Base-by-base conservation (phyloP, 1,140 invertebrate genomes). In the Drosophila elegans region DNA sequence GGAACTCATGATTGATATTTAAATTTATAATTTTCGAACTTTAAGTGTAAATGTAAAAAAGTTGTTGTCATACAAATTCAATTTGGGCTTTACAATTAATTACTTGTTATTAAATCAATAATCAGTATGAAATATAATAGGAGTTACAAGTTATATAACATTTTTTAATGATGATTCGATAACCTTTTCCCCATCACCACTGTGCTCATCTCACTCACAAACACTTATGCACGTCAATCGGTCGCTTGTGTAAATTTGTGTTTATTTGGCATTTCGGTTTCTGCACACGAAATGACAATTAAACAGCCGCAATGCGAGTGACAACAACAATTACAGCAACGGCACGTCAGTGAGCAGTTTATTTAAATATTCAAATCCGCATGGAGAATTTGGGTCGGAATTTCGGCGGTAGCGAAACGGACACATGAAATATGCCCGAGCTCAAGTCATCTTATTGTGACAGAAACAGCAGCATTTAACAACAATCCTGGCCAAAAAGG, bases 241-340 rank as follows among this genome's bases (percentile, higher is more conserved):
- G 36, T 57, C 27, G 51, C 64, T 32, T 44, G n/a, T 38, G 25
- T n/a, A 39, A 54, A 60, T 38, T 56, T 80, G 61, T 75, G 78
- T 76, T 75, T 80, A 63, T 66, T 80, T 67, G 63, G 66, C 77
- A 72, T 80, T 80, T 76, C 32, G 60, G 46, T 29, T 69, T 38
- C 78, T 57, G 76, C 66, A 80, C 77, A 75, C 56, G 77, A 80
- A 80, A 80, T 80, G 78, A 80, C 78, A 80, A 80, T 80, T 80
- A 80, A 80, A 80, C 78, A 62, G 77, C 72, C 72, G 57, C 72
- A 62, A 61, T 42, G 63, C 53, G 49, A 53, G 66, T 72, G 75
- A 74, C 61, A 45, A 62, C 54, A 48, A 56, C 42, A 21, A 60
- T 51, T 61, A 34, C 32, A 42, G 6, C 34, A 38, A 27, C 44